These are phyloP conservation scores for Nomada fucata DNA, from an alignment of 2,888 invertebrate genomes.

Conservation along the genomic window DNA sequence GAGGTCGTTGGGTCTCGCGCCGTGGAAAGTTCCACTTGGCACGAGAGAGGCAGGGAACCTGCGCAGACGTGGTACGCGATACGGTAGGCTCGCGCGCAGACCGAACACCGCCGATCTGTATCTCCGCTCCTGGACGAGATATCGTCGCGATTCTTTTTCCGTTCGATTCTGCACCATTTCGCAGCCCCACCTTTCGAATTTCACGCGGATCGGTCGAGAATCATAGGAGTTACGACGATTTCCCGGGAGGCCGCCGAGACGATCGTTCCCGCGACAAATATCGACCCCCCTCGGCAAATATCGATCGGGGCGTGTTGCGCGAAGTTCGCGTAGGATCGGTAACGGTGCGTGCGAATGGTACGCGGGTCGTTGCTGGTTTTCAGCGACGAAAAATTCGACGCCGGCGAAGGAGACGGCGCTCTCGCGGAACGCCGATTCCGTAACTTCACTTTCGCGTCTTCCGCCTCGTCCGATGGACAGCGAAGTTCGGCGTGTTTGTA, in stretches of 20 bases:
- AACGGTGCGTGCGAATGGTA: neutral
- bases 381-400: neutral
- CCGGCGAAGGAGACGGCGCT: neutral
- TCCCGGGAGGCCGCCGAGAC: conserved; percentile 28
- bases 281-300: neutral
- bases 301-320: neutral
- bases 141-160: conserved; percentile 66
- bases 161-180: conserved; percentile 75
- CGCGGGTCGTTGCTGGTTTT: neutral
- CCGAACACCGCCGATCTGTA: conserved; percentile 72
- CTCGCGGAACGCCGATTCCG: neutral
- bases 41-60: conserved; percentile 84
- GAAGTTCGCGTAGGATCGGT: neutral
- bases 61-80: conserved; percentile 71
- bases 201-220: conserved; percentile 39
- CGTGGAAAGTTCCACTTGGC: conserved; percentile 80
- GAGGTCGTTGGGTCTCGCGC: conserved; percentile 70
- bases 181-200: conserved; percentile 73
- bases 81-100: conserved; percentile 73
- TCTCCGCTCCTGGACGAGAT: conserved; percentile 58
- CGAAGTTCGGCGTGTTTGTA: neutral
- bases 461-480: neutral
- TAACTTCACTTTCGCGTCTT: neutral
- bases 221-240: conserved; percentile 49
- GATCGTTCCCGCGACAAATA: conserved; percentile 2